Conservation (phyloP, 2,113 vertebrate genomes). For the Macroglossus sobrinus region DNA sequence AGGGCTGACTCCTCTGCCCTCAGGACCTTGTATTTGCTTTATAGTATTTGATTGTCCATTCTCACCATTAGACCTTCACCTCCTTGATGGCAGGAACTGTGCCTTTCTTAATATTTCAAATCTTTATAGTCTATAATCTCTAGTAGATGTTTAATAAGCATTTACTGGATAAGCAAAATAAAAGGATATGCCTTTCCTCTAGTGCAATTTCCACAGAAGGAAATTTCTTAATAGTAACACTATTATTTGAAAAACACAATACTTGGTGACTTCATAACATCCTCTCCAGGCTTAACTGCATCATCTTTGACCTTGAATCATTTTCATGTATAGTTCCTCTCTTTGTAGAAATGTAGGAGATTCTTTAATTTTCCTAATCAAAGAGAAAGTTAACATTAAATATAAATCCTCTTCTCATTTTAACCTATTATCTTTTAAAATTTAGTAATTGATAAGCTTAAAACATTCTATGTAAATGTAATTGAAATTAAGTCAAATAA, state of each 20-base stretch:
- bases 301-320: conserved; percentile 10
- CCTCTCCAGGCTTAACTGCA: background rate
- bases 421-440: background rate
- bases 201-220: background rate
- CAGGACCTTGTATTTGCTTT: background rate
- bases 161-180: background rate
- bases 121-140: background rate
- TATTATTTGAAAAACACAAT: conserved; percentile 6
- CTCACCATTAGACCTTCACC: background rate
- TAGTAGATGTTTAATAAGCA: background rate
- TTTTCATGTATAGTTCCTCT: background rate
- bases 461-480: background rate
- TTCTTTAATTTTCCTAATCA: background rate
- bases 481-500: conserved; percentile 12
- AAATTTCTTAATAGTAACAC: background rate
- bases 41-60: background rate
- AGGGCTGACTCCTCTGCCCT: background rate
- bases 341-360: background rate
- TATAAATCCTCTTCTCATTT: background rate
- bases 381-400: conserved; percentile 29
- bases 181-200: background rate
- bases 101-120: background rate
- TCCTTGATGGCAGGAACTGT: background rate
- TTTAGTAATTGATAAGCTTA: background rate
- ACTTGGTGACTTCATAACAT: background rate